A percentile compares a stretch with the other conserved stretches of the same genome.
These are phyloP conservation scores for Ooceraea biroi DNA, from an alignment of 1,140 invertebrate species.

Conservation along the genomic window DNA sequence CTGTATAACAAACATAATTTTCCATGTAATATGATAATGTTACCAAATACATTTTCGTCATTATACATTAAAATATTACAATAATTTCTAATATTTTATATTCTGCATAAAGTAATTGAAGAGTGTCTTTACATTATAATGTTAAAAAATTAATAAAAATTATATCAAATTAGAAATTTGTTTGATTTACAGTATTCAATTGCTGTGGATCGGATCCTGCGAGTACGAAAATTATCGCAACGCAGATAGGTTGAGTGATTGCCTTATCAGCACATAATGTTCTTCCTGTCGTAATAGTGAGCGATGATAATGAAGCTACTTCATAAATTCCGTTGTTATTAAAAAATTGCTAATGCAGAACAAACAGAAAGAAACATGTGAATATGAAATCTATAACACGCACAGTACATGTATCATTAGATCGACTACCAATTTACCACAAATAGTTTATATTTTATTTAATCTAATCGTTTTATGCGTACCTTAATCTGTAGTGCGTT, in stretches of 20 bases:
- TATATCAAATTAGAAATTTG: conserved; percentile 6
- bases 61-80: conserved; percentile 3
- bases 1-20: conserved; percentile 83
- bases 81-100: not conserved
- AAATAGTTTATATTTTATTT: not conserved
- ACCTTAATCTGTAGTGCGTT: conserved; percentile 12
- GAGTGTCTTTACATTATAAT: not conserved
- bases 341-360: conserved; percentile 21
- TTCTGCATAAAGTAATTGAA: not conserved
- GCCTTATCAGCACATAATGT: conserved; percentile 85
- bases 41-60: conserved; percentile 7
- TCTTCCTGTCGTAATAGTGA: conserved; percentile 82
- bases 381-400: conserved; percentile 10
- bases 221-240: conserved; percentile 87
- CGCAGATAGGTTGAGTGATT: conserved; percentile 85
- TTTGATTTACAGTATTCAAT: conserved; percentile 82
- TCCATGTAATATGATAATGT: conserved; percentile 54
- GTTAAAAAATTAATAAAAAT: conserved; percentile 26
- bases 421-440: too few species aligned
- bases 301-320: conserved; percentile 84
- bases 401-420: not conserved
- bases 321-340: conserved; percentile 82
- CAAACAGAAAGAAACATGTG: conserved; percentile 5
- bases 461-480: conserved; percentile 18
- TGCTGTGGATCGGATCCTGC: conserved; percentile 86